Conservation (phyloP, 2,113 vertebrate species). For the Cricetomys ansorgei region DNA sequence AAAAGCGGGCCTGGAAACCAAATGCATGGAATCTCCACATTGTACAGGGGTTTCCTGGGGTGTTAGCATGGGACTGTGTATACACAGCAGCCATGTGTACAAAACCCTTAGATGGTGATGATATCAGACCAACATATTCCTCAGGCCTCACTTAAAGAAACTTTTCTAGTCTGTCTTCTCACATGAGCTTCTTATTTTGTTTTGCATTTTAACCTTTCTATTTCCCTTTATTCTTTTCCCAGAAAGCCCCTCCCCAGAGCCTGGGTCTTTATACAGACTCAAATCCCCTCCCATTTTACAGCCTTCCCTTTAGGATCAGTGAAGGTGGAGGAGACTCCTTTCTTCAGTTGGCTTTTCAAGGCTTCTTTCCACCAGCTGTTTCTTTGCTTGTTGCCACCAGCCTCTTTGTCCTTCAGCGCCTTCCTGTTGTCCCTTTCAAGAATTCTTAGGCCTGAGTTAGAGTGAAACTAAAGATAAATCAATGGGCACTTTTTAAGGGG, state of each 20-base stretch:
- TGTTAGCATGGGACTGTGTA: background rate
- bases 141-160: background rate
- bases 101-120: background rate
- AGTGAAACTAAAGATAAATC: background rate
- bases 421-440: background rate
- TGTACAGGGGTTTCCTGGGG: background rate
- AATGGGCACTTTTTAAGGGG: background rate
- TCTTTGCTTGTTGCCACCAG: background rate
- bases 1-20: background rate
- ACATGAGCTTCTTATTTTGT: background rate
- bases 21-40: background rate
- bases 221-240: slow-evolving; percentile 28
- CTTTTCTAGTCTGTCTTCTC: background rate
- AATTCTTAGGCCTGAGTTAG: background rate
- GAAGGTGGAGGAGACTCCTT: background rate
- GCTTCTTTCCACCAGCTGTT: background rate
- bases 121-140: background rate
- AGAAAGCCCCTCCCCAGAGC: background rate
- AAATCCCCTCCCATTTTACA: background rate
- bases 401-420: background rate
- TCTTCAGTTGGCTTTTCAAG: slow-evolving; percentile 20
- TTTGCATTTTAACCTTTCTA: background rate
- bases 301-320: background rate
- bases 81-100: background rate
- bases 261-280: background rate